Conservation (phyloP, 30 jellyfish, hydroid and myxozoan genomes). For the Cassiopea xamachana region DNA sequence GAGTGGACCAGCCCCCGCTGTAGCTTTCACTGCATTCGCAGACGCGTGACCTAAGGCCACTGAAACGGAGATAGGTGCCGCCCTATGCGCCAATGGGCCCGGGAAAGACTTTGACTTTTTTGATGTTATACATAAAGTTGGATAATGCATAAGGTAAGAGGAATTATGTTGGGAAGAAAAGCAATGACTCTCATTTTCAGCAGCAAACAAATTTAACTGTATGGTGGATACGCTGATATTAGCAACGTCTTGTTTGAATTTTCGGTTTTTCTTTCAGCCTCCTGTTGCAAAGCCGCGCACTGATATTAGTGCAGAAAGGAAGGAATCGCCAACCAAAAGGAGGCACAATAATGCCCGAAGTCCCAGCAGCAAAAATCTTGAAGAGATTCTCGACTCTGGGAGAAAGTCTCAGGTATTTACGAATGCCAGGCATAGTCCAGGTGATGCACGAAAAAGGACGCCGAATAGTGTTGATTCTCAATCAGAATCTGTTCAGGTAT, state of each 20-base stretch:
- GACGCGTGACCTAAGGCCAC: too few relatives aligned
- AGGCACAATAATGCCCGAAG: background rate
- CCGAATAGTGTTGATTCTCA: background rate
- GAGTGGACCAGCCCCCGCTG: too few relatives aligned
- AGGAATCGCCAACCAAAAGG: slow-evolving; percentile 6
- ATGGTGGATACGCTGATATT: too few relatives aligned
- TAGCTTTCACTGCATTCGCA: too few relatives aligned
- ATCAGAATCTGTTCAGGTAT: slow-evolving; percentile 21
- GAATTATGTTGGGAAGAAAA: too few relatives aligned
- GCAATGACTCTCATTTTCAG: too few relatives aligned
- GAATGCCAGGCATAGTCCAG: slow-evolving; percentile 4
- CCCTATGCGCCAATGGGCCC: too few relatives aligned
- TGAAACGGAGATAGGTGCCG: too few relatives aligned
- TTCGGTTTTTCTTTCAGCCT: slow-evolving; percentile 19
- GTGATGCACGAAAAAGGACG: background rate
- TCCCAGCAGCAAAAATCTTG: slow-evolving; percentile 16
- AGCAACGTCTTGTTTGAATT: background rate
- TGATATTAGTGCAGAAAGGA: slow-evolving; percentile 15
- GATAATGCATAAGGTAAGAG: too few relatives aligned
- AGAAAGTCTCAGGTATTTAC: slow-evolving; percentile 52
- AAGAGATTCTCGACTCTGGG: slow-evolving; percentile 47
- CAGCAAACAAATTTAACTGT: too few relatives aligned
- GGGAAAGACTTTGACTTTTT: too few relatives aligned
- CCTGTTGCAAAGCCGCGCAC: slow-evolving; percentile 67
- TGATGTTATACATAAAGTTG: too few relatives aligned